phyloP scores from a whole-genome alignment of 1,140 invertebrate genomes.

The Brachionus calyciflorus region DNA sequence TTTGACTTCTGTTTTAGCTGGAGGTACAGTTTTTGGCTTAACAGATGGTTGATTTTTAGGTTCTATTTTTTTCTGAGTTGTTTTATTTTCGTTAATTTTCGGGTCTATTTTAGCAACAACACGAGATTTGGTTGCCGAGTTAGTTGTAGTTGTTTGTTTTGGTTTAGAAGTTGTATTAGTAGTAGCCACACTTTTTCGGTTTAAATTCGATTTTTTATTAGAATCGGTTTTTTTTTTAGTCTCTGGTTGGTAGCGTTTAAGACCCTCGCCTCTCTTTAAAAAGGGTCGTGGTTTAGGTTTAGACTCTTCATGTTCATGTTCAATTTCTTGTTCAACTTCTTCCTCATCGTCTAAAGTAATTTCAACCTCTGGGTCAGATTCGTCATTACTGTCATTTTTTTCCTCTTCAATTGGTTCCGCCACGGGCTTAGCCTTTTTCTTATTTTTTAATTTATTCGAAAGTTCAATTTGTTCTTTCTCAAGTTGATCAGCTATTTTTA shows the following conservation, averaged over 20 bases:
- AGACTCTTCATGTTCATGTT: neutral
- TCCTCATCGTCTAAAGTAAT: neutral
- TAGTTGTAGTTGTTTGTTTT: neutral
- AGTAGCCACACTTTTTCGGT: conserved; percentile 8
- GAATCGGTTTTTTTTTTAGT: neutral
- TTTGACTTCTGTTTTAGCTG: neutral
- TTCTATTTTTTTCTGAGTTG: conserved; percentile 5
- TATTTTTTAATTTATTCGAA: neutral
- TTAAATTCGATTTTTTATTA: neutral
- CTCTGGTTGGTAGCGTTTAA: conserved; percentile 36
- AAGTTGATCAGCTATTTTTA: conserved; percentile 35
- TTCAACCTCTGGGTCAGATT: neutral
- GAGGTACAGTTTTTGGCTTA: neutral
- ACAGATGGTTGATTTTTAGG: neutral
- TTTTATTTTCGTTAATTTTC: neutral
- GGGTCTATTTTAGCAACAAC: neutral
- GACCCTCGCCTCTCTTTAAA: conserved; percentile 39
- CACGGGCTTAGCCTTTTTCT: neutral
- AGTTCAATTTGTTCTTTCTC: conserved; percentile 5
- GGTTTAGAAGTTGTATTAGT: neutral
- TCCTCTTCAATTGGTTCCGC: neutral
- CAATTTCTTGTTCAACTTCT: neutral
- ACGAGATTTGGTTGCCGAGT: neutral
- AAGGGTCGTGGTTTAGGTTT: neutral
- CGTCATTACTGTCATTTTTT: neutral